These are phyloP conservation scores for Pelobates fuscus DNA, from an alignment of 2,113 vertebrate species.

Conservation along the genomic window DNA sequence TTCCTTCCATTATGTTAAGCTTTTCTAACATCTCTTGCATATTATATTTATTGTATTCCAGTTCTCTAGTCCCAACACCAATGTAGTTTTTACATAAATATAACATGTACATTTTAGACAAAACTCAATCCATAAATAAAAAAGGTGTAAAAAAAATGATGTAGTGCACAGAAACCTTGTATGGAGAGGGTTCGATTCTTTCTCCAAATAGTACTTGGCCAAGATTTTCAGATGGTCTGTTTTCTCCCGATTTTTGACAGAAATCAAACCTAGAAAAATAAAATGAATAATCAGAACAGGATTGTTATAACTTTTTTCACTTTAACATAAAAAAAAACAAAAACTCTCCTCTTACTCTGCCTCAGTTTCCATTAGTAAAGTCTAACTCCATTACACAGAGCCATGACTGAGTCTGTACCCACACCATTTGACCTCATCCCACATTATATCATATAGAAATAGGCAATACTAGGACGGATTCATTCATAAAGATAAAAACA, in stretches of 20 bases:
- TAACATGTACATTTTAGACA: no score
- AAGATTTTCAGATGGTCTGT: conserved; percentile 94
- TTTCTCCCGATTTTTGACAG: conserved; percentile 85
- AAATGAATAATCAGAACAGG: neutral
- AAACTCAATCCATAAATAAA: neutral
- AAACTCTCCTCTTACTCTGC: no score
- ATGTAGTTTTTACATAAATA: no score
- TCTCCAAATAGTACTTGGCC: conserved; percentile 97
- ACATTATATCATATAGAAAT: no score
- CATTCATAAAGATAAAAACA: no score
- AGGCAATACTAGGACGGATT: no score
- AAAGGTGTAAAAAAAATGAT: neutral
- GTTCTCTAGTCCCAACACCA: no score
- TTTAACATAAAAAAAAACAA: neutral
- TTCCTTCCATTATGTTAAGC: no score
- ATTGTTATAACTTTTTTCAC: neutral
- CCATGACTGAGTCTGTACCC: neutral
- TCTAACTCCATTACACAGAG: neutral
- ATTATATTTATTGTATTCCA: no score
- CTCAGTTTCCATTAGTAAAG: neutral
- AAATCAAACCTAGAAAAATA: conserved; percentile 87
- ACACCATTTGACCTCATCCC: no score
- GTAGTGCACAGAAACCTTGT: conserved; percentile 79
- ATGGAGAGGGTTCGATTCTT: conserved; percentile 94
- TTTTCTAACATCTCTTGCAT: no score